Conservation (phyloP, 2,888 invertebrate species). For the Campoplex capitator region DNA sequence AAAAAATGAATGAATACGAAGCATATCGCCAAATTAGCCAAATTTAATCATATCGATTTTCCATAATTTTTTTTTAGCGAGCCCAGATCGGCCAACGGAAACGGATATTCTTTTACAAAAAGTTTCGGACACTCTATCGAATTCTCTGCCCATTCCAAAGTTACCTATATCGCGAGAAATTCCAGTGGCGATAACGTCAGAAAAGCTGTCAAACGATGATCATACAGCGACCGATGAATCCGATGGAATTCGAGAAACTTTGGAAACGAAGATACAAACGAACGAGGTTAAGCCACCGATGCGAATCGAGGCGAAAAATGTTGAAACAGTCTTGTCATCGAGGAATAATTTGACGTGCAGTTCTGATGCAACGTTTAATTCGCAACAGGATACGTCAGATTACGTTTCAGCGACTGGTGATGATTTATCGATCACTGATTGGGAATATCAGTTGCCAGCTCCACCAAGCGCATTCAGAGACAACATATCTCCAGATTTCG, state of each 20-base stretch:
- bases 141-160: constrained; percentile 70
- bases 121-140: constrained; percentile 82
- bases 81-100: constrained; percentile 72
- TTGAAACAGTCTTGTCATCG: constrained; percentile 22
- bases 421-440: constrained; percentile 77
- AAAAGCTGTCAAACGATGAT: constrained; percentile 11
- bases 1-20: neutral
- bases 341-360: constrained; percentile 49
- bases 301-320: constrained; percentile 36
- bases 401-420: constrained; percentile 79
- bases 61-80: constrained; percentile 55
- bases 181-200: neutral
- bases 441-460: constrained; percentile 87
- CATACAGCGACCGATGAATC: constrained; percentile 23
- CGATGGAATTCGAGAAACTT: constrained; percentile 29
- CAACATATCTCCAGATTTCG: constrained; percentile 71
- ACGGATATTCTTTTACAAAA: constrained; percentile 82
- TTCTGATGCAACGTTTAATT: constrained; percentile 73
- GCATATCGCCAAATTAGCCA: neutral
- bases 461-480: constrained; percentile 87
- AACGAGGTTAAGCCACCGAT: constrained; percentile 32
- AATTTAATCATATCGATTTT: constrained; percentile 11
- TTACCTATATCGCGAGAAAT: constrained; percentile 41
- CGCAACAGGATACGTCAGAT: constrained; percentile 82
- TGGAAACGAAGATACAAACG: constrained; percentile 5